phyloP scores from a whole-genome alignment of 2,888 invertebrate genomes.

The Drosophila melanosoma region DNA sequence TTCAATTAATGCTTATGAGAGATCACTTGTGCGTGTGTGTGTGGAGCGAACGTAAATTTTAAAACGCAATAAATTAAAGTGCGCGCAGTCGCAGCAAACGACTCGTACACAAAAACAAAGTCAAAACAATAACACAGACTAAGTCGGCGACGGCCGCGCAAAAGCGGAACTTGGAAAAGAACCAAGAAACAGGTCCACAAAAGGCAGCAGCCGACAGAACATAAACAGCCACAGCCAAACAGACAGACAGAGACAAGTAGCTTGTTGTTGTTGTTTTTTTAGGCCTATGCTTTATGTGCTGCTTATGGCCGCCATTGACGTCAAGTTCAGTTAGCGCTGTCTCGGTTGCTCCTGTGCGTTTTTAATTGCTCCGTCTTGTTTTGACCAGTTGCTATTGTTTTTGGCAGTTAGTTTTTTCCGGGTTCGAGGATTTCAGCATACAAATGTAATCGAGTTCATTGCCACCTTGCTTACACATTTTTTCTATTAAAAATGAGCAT shows the following conservation, averaged over 20 bases:
- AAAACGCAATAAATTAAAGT: conserved; percentile 64
- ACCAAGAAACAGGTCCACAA: conserved; percentile 61
- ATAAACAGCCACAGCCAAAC: background rate
- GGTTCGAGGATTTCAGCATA: conserved; percentile 71
- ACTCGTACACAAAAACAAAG: conserved; percentile 19
- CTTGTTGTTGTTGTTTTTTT: conserved; percentile 2
- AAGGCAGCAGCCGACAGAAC: conserved; percentile 35
- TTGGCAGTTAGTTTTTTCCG: conserved; percentile 46
- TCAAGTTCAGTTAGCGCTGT: conserved; percentile 63
- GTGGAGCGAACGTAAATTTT: conserved; percentile 18
- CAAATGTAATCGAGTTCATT: conserved; percentile 71
- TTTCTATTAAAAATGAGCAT: conserved; percentile 61
- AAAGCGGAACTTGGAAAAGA: conserved; percentile 54
- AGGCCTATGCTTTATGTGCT: conserved; percentile 53
- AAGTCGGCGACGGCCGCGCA: conserved; percentile 5
- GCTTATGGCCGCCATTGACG: conserved; percentile 64
- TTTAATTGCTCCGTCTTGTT: conserved; percentile 1
- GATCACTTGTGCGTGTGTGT: conserved; percentile 7
- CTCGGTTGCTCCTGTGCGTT: conserved; percentile 24
- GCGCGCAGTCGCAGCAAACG: conserved; percentile 57
- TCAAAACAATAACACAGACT: conserved; percentile 38
- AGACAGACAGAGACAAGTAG: conserved; percentile 25
- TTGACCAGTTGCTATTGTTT: conserved; percentile 19
- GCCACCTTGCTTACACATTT: conserved; percentile 69
- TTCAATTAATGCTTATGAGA: background rate